Percentiles rank a stretch among this genome's conserved stretches.
These are phyloP conservation scores for Scaptomyza reducta DNA, from an alignment of 2,888 invertebrate genomes.

Conservation along the genomic window DNA sequence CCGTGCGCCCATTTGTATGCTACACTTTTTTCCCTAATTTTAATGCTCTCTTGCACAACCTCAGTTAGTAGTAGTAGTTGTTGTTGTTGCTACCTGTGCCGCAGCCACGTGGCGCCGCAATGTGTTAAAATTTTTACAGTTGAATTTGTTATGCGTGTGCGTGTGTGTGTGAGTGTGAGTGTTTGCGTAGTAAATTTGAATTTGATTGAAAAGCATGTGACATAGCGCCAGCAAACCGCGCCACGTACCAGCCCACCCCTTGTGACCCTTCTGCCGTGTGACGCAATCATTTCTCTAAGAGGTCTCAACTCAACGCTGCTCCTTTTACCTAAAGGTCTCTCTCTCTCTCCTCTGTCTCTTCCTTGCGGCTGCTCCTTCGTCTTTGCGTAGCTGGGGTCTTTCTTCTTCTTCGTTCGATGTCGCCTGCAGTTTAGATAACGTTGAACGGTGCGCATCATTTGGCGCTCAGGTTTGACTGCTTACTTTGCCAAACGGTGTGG, in stretches of 20 bases:
- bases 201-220: conserved; percentile 80
- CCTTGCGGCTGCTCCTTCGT: conserved; percentile 40
- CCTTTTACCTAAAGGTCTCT: conserved; percentile 43
- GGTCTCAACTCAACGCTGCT: conserved; percentile 31
- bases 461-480: conserved; percentile 73
- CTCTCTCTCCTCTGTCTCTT: background rate
- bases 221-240: conserved; percentile 50
- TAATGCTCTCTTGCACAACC: conserved; percentile 36
- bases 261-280: background rate
- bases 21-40: conserved; percentile 42
- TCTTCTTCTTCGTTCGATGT: conserved; percentile 18
- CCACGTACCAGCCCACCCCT: conserved; percentile 1
- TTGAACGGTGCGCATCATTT: conserved; percentile 75
- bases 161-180: conserved; percentile 21
- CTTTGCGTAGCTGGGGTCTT: background rate
- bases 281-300: conserved; percentile 20
- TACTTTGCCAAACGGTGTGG: conserved; percentile 63
- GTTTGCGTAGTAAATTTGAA: conserved; percentile 76
- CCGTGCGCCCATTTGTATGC: conserved; percentile 62
- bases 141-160: conserved; percentile 69
- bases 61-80: conserved; percentile 1
- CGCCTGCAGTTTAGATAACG: conserved; percentile 78
- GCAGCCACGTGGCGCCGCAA: conserved; percentile 68
- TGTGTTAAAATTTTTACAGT: conserved; percentile 82
- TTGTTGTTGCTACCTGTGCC: conserved; percentile 6